A percentile compares a stretch with the other conserved stretches of the same genome.
Evolutionary conservation across 2,888 invertebrate genomes (phyloP).

Genomic region (Papilio gigon): DNA sequence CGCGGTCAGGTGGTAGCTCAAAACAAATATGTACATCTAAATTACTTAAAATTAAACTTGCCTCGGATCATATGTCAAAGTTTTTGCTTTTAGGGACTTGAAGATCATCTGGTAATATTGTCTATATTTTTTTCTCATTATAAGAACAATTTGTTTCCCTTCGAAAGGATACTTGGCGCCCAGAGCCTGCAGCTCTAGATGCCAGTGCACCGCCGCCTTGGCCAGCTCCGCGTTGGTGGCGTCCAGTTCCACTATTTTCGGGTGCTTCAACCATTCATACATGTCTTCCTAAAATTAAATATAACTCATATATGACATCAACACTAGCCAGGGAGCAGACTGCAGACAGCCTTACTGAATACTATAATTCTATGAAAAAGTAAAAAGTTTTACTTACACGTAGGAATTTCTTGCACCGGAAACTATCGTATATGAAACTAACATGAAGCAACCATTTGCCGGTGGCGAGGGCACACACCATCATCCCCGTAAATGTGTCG

Average conservation of each 20-base stretch:
- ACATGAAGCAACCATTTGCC: constrained; percentile 76
- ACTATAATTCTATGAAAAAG: background rate
- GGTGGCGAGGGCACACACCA: constrained; percentile 76
- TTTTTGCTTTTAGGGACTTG: constrained; percentile 74
- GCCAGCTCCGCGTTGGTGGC: constrained; percentile 74
- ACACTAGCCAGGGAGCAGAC: too few species aligned
- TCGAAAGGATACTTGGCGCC: constrained; percentile 71
- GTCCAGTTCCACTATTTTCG: constrained; percentile 74
- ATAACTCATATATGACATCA: constrained; percentile 18
- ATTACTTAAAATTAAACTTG: constrained; percentile 45
- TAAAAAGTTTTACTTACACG: constrained; percentile 54
- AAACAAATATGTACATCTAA: too few species aligned
- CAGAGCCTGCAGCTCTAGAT: constrained; percentile 62
- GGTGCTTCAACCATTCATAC: constrained; percentile 78
- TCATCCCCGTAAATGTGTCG: constrained; percentile 77
- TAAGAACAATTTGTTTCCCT: constrained; percentile 75
- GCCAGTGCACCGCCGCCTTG: constrained; percentile 76
- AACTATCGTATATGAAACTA: constrained; percentile 75
- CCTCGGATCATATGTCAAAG: constrained; percentile 77
- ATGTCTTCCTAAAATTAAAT: constrained; percentile 65
- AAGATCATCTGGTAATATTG: constrained; percentile 80
- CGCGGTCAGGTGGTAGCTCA: too few species aligned
- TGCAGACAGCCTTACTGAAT: too few species aligned
- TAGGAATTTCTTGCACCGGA: constrained; percentile 73
- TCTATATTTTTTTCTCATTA: constrained; percentile 78